phyloP scores from a whole-genome alignment of 2,888 invertebrate genomes.

The Drosophila pseudotalamancana region DNA sequence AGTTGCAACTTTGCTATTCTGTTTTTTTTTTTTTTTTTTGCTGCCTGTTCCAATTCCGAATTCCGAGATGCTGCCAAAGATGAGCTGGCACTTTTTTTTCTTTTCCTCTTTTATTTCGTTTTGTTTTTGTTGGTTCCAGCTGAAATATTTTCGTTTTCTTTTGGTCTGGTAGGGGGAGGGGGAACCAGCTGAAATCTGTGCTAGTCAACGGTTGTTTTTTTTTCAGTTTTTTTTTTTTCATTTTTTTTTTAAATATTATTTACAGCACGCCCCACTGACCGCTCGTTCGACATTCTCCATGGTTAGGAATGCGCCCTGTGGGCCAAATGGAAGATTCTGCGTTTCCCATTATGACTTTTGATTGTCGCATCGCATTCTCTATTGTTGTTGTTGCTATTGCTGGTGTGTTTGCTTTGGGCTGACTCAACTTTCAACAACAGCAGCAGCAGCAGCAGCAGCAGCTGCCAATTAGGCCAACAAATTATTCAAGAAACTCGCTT shows the following conservation, averaged over 20 bases:
- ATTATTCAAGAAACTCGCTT: constrained; percentile 44
- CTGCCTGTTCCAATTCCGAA: constrained; percentile 44
- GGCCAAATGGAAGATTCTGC: constrained; percentile 23
- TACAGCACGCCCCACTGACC: constrained; percentile 39
- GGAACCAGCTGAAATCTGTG: constrained; percentile 54
- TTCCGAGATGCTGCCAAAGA: constrained; percentile 16
- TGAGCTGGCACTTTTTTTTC: constrained; percentile 24
- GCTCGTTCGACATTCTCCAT: constrained; percentile 11
- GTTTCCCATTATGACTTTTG: constrained; percentile 39
- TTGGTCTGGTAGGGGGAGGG: constrained; percentile 21
- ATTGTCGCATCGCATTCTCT: constrained; percentile 36
- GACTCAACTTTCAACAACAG: constrained; percentile 42
- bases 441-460: constrained; percentile 5
- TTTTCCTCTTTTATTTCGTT: background rate
- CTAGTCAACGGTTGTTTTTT: constrained; percentile 66
- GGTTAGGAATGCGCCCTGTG: constrained; percentile 12
- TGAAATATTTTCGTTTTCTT: constrained; percentile 76
- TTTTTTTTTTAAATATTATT: constrained; percentile 4
- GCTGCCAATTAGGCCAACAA: constrained; percentile 54
- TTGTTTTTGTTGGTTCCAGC: constrained; percentile 55
- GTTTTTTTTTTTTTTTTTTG: background rate
- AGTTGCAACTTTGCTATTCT: constrained; percentile 19
- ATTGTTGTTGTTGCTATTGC: too few species aligned
- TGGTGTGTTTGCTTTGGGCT: background rate
- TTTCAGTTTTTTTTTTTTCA: constrained; percentile 17